These are phyloP conservation scores for Calycopis cecrops DNA, from an alignment of 1,140 invertebrate species.

Conservation along the genomic window DNA sequence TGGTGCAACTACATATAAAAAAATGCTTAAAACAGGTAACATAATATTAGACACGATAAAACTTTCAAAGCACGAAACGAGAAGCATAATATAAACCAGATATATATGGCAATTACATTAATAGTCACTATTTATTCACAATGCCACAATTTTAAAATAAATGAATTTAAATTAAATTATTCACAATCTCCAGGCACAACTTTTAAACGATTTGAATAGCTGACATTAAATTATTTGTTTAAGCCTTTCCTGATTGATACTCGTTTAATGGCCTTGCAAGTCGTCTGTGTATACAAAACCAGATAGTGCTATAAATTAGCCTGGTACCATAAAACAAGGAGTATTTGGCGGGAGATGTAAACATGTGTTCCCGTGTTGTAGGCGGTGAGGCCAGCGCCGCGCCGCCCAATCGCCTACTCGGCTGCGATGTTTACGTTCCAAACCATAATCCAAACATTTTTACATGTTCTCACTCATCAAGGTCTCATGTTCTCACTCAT, in stretches of 20 bases:
- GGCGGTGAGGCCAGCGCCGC: constrained; percentile 52
- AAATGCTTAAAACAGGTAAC: too few relatives aligned
- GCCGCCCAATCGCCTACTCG: constrained; percentile 33
- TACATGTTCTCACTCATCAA: constrained; percentile 24
- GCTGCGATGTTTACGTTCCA: constrained; percentile 48
- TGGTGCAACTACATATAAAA: too few relatives aligned
- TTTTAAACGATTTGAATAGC: not conserved
- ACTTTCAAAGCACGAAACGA: too few relatives aligned
- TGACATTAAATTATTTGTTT: constrained; percentile 5
- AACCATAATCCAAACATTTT: constrained; percentile 37
- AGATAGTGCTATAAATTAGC: constrained; percentile 25
- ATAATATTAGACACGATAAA: too few relatives aligned
- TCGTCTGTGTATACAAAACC: not conserved
- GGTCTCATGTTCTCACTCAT: constrained; percentile 21
- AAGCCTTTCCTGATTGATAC: constrained; percentile 3
- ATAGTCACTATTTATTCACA: too few relatives aligned
- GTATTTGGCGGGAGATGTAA: constrained; percentile 44
- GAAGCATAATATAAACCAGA: too few relatives aligned
- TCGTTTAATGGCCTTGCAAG: constrained; percentile 5
- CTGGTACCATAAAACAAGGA: constrained; percentile 33
- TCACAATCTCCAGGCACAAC: too few relatives aligned
- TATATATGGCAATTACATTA: too few relatives aligned
- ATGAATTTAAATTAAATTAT: too few relatives aligned
- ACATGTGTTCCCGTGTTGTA: constrained; percentile 57
- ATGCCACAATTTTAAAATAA: too few relatives aligned